Conservation (phyloP, 2,888 invertebrate genomes). For the Acanthosepion lycidas region DNA sequence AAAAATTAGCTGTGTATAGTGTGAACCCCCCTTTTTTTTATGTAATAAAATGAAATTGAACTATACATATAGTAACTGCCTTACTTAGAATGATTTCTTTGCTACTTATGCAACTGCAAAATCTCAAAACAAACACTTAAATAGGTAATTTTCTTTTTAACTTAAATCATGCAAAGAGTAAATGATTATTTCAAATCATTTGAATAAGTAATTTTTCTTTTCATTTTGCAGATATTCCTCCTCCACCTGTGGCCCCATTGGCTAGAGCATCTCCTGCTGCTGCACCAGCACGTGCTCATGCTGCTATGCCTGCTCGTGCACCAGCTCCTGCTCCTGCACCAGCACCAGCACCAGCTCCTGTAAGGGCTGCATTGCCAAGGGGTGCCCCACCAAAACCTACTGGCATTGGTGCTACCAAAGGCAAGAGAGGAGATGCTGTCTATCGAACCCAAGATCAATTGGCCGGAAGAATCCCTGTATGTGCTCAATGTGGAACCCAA, state of each 20-base stretch:
- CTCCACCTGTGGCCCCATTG: slow-evolving; percentile 37
- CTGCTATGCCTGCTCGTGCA: slow-evolving; percentile 57
- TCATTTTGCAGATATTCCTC: background rate
- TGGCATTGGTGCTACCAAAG: slow-evolving; percentile 66
- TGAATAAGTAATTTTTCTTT: background rate
- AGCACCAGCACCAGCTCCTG: background rate
- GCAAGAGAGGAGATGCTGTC: slow-evolving; percentile 67
- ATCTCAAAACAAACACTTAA: too few species aligned
- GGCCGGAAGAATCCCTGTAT: slow-evolving; percentile 60
- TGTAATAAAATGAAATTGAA: too few species aligned
- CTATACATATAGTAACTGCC: too few species aligned
- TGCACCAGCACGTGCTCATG: slow-evolving; percentile 54
- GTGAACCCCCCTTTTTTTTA: too few species aligned
- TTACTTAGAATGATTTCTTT: too few species aligned
- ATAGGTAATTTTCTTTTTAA: too few species aligned
- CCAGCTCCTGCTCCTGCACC: slow-evolving; percentile 53
- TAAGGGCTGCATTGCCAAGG: slow-evolving; percentile 34
- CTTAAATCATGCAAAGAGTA: too few species aligned
- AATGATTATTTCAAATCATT: too few species aligned
- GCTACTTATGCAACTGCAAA: too few species aligned
- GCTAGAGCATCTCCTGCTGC: slow-evolving; percentile 48
- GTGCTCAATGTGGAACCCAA: slow-evolving; percentile 65
- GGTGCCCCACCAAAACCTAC: slow-evolving; percentile 62
- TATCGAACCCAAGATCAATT: slow-evolving; percentile 59
- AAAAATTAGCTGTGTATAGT: too few species aligned